Evolutionary conservation across 2,888 invertebrate genomes (phyloP).

Genomic region (Teleogryllus oceanicus): DNA sequence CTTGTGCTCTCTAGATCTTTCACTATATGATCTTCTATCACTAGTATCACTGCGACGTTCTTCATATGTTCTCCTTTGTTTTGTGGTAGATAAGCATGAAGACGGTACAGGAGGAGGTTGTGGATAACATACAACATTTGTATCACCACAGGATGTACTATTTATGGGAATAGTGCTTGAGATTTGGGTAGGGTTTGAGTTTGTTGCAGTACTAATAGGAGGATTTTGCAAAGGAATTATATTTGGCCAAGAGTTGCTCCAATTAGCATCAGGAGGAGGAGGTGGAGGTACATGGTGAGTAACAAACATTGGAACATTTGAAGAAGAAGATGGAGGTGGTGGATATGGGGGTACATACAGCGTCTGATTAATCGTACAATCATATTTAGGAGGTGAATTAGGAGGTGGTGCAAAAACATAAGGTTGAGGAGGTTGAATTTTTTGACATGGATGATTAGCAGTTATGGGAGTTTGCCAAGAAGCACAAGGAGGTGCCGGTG

Average conservation of each 20-base stretch:
- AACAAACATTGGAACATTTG: neutral
- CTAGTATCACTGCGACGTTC: neutral
- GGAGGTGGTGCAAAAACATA: neutral
- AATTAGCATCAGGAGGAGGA: neutral
- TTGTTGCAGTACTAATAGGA: neutral
- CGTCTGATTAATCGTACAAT: neutral
- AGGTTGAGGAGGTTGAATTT: neutral
- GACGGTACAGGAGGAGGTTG: neutral
- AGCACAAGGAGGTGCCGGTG: neutral
- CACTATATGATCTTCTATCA: neutral
- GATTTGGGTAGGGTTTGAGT: neutral
- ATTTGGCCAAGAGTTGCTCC: neutral
- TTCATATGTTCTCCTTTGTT: neutral
- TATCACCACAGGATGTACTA: neutral
- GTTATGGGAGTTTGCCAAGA: neutral
- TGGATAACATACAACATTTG: neutral
- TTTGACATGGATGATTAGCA: neutral
- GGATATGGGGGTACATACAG: neutral
- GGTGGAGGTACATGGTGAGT: constrained; percentile 1
- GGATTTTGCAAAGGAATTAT: constrained; percentile 5
- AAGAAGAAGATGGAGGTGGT: neutral
- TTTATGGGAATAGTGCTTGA: neutral
- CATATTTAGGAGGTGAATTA: neutral
- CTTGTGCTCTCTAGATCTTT: constrained; percentile 2
- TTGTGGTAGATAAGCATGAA: neutral